phyloP scores from a whole-genome alignment of 2,113 vertebrate genomes.

The Brachyhypopomus occidentalis region DNA sequence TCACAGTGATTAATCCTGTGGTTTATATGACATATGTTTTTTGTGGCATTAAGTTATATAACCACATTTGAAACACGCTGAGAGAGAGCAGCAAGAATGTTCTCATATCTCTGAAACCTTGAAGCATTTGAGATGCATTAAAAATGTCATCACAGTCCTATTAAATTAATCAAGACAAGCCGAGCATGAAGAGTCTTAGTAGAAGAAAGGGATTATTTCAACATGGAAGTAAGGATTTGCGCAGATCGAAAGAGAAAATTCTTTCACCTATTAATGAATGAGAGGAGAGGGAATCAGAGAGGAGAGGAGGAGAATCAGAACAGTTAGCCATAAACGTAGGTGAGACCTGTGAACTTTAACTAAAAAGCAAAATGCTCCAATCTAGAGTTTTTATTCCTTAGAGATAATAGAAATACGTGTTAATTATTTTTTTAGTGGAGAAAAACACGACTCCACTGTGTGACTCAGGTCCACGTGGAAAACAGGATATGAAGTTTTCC shows the following conservation, averaged over 20 bases:
- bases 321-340: no score
- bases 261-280: not conserved
- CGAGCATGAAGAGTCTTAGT: not conserved
- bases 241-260: not conserved
- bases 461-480: no score
- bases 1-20: no score
- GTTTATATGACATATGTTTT: not conserved
- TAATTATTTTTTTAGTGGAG: no score
- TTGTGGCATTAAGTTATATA: not conserved
- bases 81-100: not conserved
- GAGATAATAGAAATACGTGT: no score
- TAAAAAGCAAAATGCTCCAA: no score
- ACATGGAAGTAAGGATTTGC: not conserved
- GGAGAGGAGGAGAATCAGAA: not conserved
- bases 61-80: not conserved
- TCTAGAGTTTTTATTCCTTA: no score
- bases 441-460: no score
- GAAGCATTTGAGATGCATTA: not conserved
- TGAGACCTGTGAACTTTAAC: no score
- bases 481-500: no score
- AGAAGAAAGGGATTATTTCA: not conserved
- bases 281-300: no score
- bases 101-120: not conserved
- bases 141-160: not conserved
- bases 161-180: not conserved